Evolutionary conservation across 2,888 invertebrate species (phyloP).

Genomic region (Allophyes oxyacanthae): DNA sequence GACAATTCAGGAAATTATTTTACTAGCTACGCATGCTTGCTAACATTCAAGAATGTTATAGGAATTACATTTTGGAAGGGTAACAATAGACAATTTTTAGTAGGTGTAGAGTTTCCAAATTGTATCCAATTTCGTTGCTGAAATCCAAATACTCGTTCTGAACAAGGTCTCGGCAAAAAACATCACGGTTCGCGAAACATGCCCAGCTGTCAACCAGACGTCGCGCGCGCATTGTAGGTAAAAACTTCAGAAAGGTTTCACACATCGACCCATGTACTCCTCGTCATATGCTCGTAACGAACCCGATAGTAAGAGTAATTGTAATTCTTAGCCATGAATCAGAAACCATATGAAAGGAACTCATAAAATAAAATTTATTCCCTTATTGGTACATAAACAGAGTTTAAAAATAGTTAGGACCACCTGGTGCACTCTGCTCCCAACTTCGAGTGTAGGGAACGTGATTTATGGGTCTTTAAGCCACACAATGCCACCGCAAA

Average conservation of each 20-base stretch:
- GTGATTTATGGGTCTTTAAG: conserved; percentile 81
- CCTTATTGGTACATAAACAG: conserved; percentile 81
- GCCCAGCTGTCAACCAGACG: conserved; percentile 75
- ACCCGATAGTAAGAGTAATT: conserved; percentile 59
- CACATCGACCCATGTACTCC: conserved; percentile 39
- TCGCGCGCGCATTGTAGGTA: conserved; percentile 47
- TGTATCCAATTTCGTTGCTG: conserved; percentile 78
- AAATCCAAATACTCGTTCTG: conserved; percentile 78
- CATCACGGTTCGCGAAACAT: conserved; percentile 81
- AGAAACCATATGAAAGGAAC: conserved; percentile 79
- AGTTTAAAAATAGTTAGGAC: conserved; percentile 82
- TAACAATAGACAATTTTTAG: conserved; percentile 48
- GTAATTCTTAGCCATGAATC: conserved; percentile 73
- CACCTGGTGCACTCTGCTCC: conserved; percentile 82
- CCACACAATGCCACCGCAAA: conserved; percentile 84
- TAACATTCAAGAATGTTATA: conserved; percentile 18
- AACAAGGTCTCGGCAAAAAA: conserved; percentile 80
- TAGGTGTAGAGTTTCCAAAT: conserved; percentile 68
- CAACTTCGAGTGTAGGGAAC: conserved; percentile 75
- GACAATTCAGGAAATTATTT: conserved; percentile 36
- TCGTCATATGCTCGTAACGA: conserved; percentile 43
- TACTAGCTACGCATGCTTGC: conserved; percentile 15
- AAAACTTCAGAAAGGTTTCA: conserved; percentile 41
- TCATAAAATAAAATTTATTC: conserved; percentile 83
- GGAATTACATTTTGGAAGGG: conserved; percentile 26